A percentile compares a stretch with the other conserved stretches of the same genome.
phyloP scores from a whole-genome alignment of 2,113 vertebrate genomes.

The Ammodytes marinus region DNA sequence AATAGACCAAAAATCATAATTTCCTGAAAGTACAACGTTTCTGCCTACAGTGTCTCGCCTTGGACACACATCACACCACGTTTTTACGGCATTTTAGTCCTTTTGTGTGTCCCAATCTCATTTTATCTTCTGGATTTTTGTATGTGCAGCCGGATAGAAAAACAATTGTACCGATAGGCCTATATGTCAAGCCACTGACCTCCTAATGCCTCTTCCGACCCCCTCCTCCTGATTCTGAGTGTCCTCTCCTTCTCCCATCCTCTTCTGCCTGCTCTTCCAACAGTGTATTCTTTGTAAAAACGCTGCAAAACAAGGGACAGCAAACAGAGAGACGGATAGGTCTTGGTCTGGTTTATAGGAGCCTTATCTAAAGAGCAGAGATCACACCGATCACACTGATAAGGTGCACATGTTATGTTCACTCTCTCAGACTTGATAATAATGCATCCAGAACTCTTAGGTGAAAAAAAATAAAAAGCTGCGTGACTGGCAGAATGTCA shows the following conservation, averaged over 20 bases:
- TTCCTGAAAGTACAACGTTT: too few relatives aligned
- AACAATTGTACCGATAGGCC: background rate
- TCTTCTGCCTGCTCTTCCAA: background rate
- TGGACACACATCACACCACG: too few relatives aligned
- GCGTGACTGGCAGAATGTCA: too few relatives aligned
- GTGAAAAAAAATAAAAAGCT: too few relatives aligned
- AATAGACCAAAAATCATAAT: too few relatives aligned
- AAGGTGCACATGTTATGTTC: background rate
- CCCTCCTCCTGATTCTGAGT: background rate
- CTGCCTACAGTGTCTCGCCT: too few relatives aligned
- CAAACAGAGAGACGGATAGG: background rate
- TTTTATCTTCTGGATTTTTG: too few relatives aligned
- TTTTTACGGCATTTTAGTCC: too few relatives aligned
- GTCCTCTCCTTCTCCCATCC: slow-evolving; percentile 2
- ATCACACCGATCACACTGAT: slow-evolving; percentile 29
- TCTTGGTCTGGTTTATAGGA: background rate
- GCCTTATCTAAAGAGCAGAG: slow-evolving; percentile 50
- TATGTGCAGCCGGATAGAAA: too few relatives aligned
- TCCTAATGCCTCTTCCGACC: background rate
- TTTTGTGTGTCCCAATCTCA: too few relatives aligned
- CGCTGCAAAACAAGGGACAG: background rate
- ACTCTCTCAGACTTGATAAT: background rate
- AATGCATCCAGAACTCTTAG: too few relatives aligned
- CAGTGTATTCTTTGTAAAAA: background rate
- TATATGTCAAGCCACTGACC: background rate